These are phyloP conservation scores for Anarrhichthys ocellatus DNA, from an alignment of 2,113 vertebrate species.

Conservation along the genomic window DNA sequence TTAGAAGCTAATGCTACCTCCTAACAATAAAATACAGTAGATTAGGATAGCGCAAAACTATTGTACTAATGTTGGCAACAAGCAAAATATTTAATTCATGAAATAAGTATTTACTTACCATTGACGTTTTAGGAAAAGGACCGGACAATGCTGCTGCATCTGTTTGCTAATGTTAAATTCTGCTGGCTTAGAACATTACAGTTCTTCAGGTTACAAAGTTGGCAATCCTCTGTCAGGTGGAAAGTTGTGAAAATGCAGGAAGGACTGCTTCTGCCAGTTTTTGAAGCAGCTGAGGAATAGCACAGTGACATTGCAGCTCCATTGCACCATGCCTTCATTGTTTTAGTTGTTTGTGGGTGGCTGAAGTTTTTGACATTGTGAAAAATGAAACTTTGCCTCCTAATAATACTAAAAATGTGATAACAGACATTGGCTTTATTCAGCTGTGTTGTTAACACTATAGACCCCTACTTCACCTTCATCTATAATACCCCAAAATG, in stretches of 20 bases:
- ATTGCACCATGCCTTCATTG: not conserved
- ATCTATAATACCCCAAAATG: not conserved
- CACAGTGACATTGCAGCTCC: not conserved
- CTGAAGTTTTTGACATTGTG: not conserved
- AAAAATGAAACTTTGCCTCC: not conserved
- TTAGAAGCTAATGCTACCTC: not conserved
- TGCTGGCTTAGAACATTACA: not conserved
- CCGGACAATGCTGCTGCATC: not conserved
- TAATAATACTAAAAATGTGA: not conserved
- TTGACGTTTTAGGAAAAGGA: not conserved
- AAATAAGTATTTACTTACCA: not conserved
- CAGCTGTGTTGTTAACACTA: not conserved
- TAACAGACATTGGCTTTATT: not conserved
- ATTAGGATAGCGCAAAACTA: not conserved
- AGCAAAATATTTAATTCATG: not conserved
- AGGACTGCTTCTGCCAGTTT: not conserved
- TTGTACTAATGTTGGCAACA: not conserved
- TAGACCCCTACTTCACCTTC: not conserved
- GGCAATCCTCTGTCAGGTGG: not conserved
- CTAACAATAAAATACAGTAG: not conserved
- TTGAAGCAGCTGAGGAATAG: not conserved
- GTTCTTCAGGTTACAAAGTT: not conserved
- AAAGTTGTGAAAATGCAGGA: not conserved
- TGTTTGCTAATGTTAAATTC: not conserved
- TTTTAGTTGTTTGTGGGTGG: not conserved